Evolutionary conservation across 2,888 invertebrate genomes (phyloP), one percentile per base, ranked within the genome.

Genomic region (Scaptomyza reducta): DNA sequence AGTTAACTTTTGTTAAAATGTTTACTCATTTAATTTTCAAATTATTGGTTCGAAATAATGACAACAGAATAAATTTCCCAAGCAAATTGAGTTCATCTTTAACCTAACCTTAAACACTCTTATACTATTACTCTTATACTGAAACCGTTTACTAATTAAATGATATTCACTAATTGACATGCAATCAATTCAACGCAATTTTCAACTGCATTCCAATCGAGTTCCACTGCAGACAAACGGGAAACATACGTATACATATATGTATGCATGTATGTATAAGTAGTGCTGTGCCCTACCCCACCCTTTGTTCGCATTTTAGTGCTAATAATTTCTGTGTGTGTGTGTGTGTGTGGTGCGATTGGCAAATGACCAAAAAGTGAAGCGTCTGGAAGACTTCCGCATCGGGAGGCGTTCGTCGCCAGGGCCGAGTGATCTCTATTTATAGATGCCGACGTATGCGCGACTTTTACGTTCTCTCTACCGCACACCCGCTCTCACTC

Each of bases 321-420:
- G 73, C 64, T 61, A 75, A 79, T 79, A 70, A 73, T 71, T 76
- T 73, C 7, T 29, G n/a, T 13, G 35, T 35, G 35, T 40, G 40
- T 47, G 18, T 22, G 49, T 9, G 18, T 22, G 1, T 1, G 22
- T 69, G 77, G 56, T 62, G 61, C 70, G 77, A 78, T 88, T 85
- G 85, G 85, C 85, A 85, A 86, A 74, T 83, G 78, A 88, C 88
- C 85, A 87, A 79, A 67, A 82, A 70, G 57, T 64, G 46, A 74
- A 58, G 67, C 71, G 85, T 85, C 85, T 85, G 85, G 85, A 85
- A 86, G 74, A 88, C 87, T 85, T 87, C 85, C 85, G 85, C 87
- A 86, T 85, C 83, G 74, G 86, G 77, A 85, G 70, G 33, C 49
- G 10, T 33, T 62, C 59, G 57, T 54, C 42, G 65, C 41, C 66